Evolutionary conservation across 1,140 invertebrate species (phyloP), one percentile per base, ranked within the genome.

Genomic region (Latrodectus geometricus): DNA sequence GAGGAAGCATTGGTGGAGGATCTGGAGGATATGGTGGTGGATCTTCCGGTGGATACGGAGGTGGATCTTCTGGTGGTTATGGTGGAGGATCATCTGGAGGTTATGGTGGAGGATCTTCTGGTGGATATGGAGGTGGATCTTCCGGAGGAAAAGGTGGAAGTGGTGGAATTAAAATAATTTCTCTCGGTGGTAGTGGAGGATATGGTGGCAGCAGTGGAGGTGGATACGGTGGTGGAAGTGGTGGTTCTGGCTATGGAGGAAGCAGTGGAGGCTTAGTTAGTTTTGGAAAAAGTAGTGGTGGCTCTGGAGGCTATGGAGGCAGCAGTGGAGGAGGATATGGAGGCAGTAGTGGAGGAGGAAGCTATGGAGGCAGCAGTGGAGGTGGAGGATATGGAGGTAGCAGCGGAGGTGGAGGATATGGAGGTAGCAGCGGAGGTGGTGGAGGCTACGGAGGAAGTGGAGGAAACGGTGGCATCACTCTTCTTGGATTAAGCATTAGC

Each of bases 401-500:
- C 78, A 35, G 54, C 7, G 78, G 78, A 52, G 78, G 83, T 14
- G 80, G 69, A 14, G 74, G 75, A 23, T 77, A 78, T 61, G 83
- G 83, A n/a, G 83, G 83, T 23, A 86, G 66, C 52, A 77, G 66
- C 23, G 83, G 75, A 21, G 73, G 73, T 9, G 12, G 3, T 7
- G 73, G 73, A n/a, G 73, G 70, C 8, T 73, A 73, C 48, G 70
- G 73, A 15, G 73, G 73, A 9, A 75, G 73, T 56, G 49, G 49
- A 73, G 82, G 82, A 52, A 8, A 20, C 12, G 80, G 80, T 54
- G 82, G 82, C 14, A 72, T 84, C 8, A 84, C 82, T 76, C 82
- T 84, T 54, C 73, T 84, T 75, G 82, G 82, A 17, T 50, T 84
- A 17, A 84, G 82, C 11, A 84, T 84, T 49, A 84, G 82, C 50